Percentiles rank a stretch among this genome's conserved stretches.
phyloP scores from a whole-genome alignment of 1,140 invertebrate species.

The Spodoptera litura region DNA sequence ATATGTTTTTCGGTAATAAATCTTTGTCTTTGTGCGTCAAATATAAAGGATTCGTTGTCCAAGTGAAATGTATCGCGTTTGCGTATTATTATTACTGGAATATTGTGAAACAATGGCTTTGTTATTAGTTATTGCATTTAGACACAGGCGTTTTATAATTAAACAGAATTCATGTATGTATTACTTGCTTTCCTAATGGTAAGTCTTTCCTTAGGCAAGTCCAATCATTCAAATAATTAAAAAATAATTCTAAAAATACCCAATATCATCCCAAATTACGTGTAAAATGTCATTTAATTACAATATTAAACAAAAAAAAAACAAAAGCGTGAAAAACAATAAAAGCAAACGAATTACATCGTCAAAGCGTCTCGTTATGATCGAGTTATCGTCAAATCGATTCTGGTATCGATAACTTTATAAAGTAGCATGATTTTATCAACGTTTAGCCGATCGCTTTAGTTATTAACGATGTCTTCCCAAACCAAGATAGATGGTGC shows the following conservation, averaged over 20 bases:
- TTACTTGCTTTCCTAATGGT: no score
- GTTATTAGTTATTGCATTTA: background rate
- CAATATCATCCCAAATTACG: no score
- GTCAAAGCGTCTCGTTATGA: background rate
- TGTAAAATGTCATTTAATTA: no score
- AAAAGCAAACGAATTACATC: background rate
- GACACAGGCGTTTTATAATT: no score
- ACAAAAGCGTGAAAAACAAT: background rate
- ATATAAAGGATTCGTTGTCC: conserved; percentile 53
- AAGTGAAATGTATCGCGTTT: conserved; percentile 42
- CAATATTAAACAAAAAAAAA: background rate
- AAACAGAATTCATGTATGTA: no score
- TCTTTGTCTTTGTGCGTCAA: conserved; percentile 65
- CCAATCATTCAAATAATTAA: no score
- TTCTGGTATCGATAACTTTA: conserved; percentile 65
- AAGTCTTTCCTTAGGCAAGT: no score
- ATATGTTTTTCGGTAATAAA: conserved; percentile 78
- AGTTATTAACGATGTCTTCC: conserved; percentile 63
- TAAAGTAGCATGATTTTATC: conserved; percentile 71
- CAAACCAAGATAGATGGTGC: conserved; percentile 61
- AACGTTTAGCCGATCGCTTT: conserved; percentile 58
- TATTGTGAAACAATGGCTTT: conserved; percentile 5
- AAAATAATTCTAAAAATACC: no score
- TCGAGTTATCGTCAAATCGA: conserved; percentile 56
- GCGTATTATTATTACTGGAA: conserved; percentile 3